Base-by-base conservation (phyloP, 2,888 invertebrate species). In the Ochropleura plecta region DNA sequence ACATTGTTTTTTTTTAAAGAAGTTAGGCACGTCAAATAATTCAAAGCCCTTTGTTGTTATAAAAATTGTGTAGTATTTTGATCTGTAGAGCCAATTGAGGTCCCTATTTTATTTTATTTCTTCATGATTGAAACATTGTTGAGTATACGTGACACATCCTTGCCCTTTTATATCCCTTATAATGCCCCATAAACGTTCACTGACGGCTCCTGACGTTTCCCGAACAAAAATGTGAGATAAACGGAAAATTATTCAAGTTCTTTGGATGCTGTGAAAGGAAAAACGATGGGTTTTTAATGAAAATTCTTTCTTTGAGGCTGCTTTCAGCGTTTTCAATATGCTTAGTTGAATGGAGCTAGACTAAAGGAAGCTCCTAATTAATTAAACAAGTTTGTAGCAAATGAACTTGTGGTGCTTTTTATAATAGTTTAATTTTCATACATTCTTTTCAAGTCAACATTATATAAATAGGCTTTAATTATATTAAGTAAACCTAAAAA, bases 111-210 rank as follows among this genome's bases (percentile, higher is more conserved):
- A 67, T 84, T 74, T 84, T 84, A 75, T 81, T 68, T 65, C 16
- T 57, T 60, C 65, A 84, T 81, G 68, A 81, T 81, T 85, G 85
- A 81, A 85, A 81, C 85, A 70, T 85, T 85, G 85, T 81, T 82
- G 60, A 65, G 59, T 48, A 68, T 42, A 81, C 64, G 82, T 70
- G 85, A 85, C 78, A 85, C 68, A 81, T 82, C 20, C 64, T 48
- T 85, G 67, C 67, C 60, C 64, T 85, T 81, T 85, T 85, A 85
- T 82, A 81, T 76, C 81, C 70, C 44, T 30, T 49, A 70, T 82
- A 81, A 77, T 82, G 63, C 73, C 64, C 71, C 70, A 86, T 82
- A 78, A 85, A 78, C 64, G 64, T 83, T 73, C 57, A 83, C 79
- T 73, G 67, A 71, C 57, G 78, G 70, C 70, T 79, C 8, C 76